Evolutionary conservation across 2,888 invertebrate species (phyloP), one percentile per base, ranked within the genome.

Genomic region (Heliconius sara): DNA sequence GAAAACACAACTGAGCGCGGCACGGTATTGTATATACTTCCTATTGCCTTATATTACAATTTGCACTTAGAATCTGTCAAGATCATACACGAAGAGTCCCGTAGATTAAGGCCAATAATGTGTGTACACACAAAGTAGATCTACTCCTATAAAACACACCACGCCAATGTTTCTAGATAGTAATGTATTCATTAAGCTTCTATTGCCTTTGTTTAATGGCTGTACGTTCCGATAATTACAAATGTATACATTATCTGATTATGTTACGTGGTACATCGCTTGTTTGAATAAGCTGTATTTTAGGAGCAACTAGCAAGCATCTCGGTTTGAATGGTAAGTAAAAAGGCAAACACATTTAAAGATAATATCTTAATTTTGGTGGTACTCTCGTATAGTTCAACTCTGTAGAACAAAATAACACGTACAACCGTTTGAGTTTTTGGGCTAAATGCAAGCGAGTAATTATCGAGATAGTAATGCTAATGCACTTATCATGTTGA

Each of bases 401-500:
- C 85, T 65, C 91, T 88, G 85, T 87, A 88, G 88, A 85, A 87
- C 87, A 91, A 93, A 93, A 92, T 91, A 92, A 94, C 91, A 91
- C 90, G 89, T 90, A 91, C 87, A 79, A 79, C 70, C 80, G 78
- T 77, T 79, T 73, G 70, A 77, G 72, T 83, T 93, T 94, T 95
- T 91, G 91, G 94, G 92, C 91, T 92, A 93, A 95, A 94, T 94
- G 93, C 93, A 93, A 91, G 92, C 91, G 91, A 94, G 93, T 94
- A 95, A 95, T 95, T 94, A 94, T 93, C 89, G 91, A 93, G 95
- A 95, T 95, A 95, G 93, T 94, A 95, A 95, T 95, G 95, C 94
- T 95, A 95, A 95, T 95, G 94, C 94, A 94, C 94, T 95, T 94
- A 94, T 95, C 94, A 90, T 93, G 93, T 93, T 93, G 91, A 93